A percentile compares a stretch with the other conserved stretches of the same genome.
These are phyloP conservation scores for Ceratosolen solmsi DNA, from an alignment of 1,140 invertebrate genomes.

Conservation along the genomic window DNA sequence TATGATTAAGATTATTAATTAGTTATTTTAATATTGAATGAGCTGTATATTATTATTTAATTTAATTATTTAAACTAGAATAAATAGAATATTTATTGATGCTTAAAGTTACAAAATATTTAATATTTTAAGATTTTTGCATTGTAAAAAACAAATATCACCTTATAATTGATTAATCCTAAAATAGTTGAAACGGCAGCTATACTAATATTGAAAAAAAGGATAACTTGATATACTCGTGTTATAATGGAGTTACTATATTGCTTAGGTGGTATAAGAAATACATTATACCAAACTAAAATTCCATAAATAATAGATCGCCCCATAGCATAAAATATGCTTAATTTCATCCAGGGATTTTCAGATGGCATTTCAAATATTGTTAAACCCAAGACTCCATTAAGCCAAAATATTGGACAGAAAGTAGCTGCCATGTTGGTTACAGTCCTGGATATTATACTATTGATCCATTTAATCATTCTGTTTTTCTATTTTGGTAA, in stretches of 20 bases:
- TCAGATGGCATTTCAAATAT: conserved; percentile 21
- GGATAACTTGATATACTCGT: neutral
- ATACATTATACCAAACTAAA: neutral
- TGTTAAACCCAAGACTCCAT: neutral
- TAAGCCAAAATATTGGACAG: neutral
- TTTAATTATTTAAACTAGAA: too few relatives aligned
- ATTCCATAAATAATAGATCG: neutral
- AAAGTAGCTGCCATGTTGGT: neutral
- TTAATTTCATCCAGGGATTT: conserved; percentile 6
- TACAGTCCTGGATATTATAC: neutral
- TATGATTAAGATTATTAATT: neutral
- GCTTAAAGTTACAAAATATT: too few relatives aligned
- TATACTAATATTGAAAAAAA: conserved; percentile 22
- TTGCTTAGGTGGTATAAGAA: neutral
- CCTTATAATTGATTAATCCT: conserved; percentile 15
- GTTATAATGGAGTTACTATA: neutral
- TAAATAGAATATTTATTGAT: too few relatives aligned
- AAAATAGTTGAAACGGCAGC: conserved; percentile 26
- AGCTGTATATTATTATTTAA: neutral
- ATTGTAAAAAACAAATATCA: neutral
- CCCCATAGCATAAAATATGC: neutral
- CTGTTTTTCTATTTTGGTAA: too few relatives aligned
- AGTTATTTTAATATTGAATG: neutral
- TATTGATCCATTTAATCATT: neutral
- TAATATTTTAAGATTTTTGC: neutral